Base-by-base conservation (phyloP, 2,888 invertebrate species). In the Sinohyriopsis cumingii region DNA sequence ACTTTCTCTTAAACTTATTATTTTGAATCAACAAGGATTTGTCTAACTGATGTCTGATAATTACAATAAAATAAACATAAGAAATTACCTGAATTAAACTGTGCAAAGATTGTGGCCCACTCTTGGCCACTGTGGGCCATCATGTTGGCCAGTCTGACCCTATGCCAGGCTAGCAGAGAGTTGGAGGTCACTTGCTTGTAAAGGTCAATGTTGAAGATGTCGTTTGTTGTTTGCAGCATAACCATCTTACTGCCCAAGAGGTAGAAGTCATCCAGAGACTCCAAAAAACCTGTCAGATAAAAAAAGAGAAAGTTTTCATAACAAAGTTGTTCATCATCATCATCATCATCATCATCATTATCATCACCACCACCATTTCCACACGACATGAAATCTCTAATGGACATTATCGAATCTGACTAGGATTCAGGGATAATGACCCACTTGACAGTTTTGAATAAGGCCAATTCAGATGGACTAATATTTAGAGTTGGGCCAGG, bases 231-330 rank as follows among this genome's bases (percentile, higher is more conserved):
- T 78, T 88, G 88, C 24, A 89, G 75, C 84, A 89, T 83, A 7
- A 89, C 87, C 79, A 88, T 76, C 22, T 78, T 66, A 79, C 85
- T 86, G 56, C 83, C 76, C 75, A 89, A 64, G 18, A 83, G 67
- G 75, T 89, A 89, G 72, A 88, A 89, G 69, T 89, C 89, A 82
- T 89, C 89, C 60, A 88, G 71, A 20, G 88, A 88, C 68, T 87
- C 87, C 57, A 89, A 72, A 66, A 84, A 87, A n/a, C 89, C 89
- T 88, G 74, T 22, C 69, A 68, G 33, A 63, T 19, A 24, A 59
- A 63, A 12, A 55, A 15, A 53, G 0, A 57, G n/a, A 22, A 20
- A 57, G 57, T 20, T 20, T 61, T 24, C 18, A 22, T 24, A 55
- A n/a, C 57, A 57, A 57, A n/a, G 57, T 57, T n/a, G 57, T 22